phyloP scores from a whole-genome alignment of 2,113 vertebrate genomes.

The Ellobius talpinus region DNA sequence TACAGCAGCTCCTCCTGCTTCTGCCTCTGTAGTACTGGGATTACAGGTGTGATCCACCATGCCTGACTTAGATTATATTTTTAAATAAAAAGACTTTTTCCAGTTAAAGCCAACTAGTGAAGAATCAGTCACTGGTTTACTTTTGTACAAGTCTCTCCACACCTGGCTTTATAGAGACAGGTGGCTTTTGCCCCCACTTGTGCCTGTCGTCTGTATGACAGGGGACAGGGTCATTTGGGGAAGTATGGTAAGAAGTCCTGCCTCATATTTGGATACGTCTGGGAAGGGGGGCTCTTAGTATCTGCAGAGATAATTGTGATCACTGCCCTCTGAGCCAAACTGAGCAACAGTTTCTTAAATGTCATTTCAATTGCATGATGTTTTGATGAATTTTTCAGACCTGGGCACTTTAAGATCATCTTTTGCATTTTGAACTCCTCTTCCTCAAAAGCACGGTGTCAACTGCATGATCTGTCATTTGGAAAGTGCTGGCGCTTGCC shows the following conservation, averaged over 20 bases:
- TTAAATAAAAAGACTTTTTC: slow-evolving; percentile 10
- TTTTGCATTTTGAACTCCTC: not conserved
- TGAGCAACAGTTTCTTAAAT: not conserved
- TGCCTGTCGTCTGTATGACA: not conserved
- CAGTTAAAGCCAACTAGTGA: not conserved
- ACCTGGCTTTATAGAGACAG: not conserved
- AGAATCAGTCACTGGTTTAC: not conserved
- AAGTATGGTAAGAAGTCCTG: not conserved
- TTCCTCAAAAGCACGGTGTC: not conserved
- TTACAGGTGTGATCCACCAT: not conserved
- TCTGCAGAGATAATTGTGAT: not conserved
- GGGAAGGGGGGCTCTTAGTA: not conserved
- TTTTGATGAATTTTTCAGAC: not conserved
- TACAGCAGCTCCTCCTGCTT: no score
- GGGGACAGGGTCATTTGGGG: not conserved
- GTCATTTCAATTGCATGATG: not conserved
- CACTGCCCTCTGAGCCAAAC: not conserved
- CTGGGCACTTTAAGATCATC: not conserved
- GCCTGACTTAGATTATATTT: not conserved
- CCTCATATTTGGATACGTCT: no score
- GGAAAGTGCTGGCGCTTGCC: not conserved
- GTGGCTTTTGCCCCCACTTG: not conserved
- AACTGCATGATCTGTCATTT: not conserved
- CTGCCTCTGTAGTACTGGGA: not conserved
- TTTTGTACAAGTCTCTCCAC: not conserved